Percentiles rank a stretch among this genome's conserved stretches.
These are phyloP conservation scores for Marronus borbonicus DNA, from an alignment of 2,888 invertebrate species.

Conservation along the genomic window DNA sequence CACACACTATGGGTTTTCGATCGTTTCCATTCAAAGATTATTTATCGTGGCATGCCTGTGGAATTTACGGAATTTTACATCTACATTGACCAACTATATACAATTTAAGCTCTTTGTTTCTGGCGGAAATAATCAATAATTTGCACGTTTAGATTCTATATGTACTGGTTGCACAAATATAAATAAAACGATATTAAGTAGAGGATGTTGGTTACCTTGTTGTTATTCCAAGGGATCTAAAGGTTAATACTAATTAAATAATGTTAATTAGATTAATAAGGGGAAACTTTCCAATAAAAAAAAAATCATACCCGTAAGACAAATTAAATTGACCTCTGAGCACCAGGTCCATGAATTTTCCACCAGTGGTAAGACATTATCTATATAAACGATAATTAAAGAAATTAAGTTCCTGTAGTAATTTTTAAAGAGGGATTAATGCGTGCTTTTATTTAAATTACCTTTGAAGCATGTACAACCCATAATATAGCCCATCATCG, in stretches of 20 bases:
- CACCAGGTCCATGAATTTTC: constrained; percentile 50
- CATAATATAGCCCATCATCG: constrained; percentile 96
- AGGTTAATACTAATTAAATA: background rate
- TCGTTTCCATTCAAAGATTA: constrained; percentile 11
- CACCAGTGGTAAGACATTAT: constrained; percentile 49
- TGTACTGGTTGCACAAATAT: constrained; percentile 14
- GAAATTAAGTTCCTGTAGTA: background rate
- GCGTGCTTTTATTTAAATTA: constrained; percentile 64
- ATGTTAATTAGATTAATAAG: constrained; percentile 5
- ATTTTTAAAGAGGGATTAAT: background rate
- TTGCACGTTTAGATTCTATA: constrained; percentile 37
- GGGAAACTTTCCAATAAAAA: constrained; percentile 12
- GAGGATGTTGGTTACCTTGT: background rate
- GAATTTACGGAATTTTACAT: constrained; percentile 25
- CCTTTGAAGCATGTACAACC: constrained; percentile 95
- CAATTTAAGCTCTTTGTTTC: constrained; percentile 29
- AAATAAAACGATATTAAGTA: constrained; percentile 16
- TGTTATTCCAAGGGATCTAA: background rate
- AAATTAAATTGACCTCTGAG: constrained; percentile 48
- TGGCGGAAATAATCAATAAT: constrained; percentile 46
- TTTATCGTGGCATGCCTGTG: background rate
- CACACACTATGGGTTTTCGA: background rate
- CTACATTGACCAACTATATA: background rate
- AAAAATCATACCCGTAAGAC: constrained; percentile 49
- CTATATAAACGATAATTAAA: constrained; percentile 46